Percentiles rank a stretch among this genome's conserved stretches.
Conservation (phyloP, 2,888 invertebrate species). For the Oscheius myriophilus region DNA sequence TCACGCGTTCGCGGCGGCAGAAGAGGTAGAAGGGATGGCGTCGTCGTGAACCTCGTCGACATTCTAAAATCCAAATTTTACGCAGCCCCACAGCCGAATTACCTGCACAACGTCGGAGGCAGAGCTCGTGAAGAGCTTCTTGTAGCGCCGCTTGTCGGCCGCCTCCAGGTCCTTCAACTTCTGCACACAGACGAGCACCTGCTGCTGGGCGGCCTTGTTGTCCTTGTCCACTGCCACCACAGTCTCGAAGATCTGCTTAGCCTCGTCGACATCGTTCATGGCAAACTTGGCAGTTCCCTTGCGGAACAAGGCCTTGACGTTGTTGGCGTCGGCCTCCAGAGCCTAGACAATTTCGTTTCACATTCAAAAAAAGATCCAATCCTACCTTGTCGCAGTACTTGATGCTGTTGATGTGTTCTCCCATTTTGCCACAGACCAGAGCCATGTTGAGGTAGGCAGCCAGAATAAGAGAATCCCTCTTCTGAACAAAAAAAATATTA, state of each 20-base stretch:
- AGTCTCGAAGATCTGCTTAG: slow-evolving; percentile 82
- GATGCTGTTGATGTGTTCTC: slow-evolving; percentile 71
- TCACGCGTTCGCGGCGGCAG: slow-evolving; percentile 3
- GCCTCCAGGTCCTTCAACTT: slow-evolving; percentile 81
- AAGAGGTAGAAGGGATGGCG: slow-evolving; percentile 16
- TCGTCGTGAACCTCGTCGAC: slow-evolving; percentile 20
- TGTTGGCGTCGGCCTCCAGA: slow-evolving; percentile 80
- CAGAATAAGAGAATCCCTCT: slow-evolving; percentile 52
- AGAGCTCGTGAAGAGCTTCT: slow-evolving; percentile 89
- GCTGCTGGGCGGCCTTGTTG: slow-evolving; percentile 77
- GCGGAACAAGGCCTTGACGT: slow-evolving; percentile 89
- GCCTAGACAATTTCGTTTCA: slow-evolving; percentile 30
- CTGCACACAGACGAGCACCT: slow-evolving; percentile 78
- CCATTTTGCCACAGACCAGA: slow-evolving; percentile 70
- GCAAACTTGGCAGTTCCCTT: slow-evolving; percentile 58
- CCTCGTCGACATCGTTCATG: slow-evolving; percentile 81
- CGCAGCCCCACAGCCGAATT: background rate
- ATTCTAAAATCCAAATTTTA: slow-evolving; percentile 3
- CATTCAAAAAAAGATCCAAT: background rate
- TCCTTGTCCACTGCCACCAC: slow-evolving; percentile 83
- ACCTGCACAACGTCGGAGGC: background rate
- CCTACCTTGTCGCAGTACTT: slow-evolving; percentile 81
- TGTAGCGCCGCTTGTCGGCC: slow-evolving; percentile 83
- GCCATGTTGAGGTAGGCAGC: slow-evolving; percentile 62
- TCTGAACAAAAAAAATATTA: slow-evolving; percentile 10